These are phyloP conservation scores for Ephialtes manifestator DNA, from an alignment of 2,888 invertebrate species.

Conservation along the genomic window DNA sequence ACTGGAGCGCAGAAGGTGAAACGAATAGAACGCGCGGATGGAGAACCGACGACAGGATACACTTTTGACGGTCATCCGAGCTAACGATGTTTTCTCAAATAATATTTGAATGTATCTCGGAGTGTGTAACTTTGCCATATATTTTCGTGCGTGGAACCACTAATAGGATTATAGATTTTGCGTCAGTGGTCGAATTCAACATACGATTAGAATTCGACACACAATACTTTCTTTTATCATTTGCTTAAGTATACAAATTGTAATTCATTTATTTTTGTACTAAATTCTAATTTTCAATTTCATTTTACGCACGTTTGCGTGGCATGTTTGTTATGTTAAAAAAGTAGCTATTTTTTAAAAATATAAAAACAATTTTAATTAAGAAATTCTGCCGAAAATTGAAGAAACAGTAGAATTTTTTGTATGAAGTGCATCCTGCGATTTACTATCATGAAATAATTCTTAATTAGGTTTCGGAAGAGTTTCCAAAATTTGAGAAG, in stretches of 20 bases:
- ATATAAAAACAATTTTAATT: too few species aligned
- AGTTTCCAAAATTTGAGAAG: too few species aligned
- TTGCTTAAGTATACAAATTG: not conserved
- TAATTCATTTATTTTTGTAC: too few species aligned
- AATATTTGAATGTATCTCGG: conserved; percentile 81
- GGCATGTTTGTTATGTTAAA: too few species aligned
- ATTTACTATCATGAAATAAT: too few species aligned
- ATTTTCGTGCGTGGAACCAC: not conserved
- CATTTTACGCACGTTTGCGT: too few species aligned
- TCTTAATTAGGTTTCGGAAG: too few species aligned
- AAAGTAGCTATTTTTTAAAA: too few species aligned
- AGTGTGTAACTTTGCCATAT: conserved; percentile 38
- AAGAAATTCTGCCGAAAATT: too few species aligned
- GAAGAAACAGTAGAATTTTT: too few species aligned
- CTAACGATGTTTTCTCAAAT: conserved; percentile 86
- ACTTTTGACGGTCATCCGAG: conserved; percentile 83
- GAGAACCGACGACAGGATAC: conserved; percentile 56
- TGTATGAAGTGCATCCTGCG: too few species aligned
- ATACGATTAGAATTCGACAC: not conserved
- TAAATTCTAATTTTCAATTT: too few species aligned
- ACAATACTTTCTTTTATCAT: not conserved
- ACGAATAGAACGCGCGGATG: conserved; percentile 49
- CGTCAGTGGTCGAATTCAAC: conserved; percentile 1
- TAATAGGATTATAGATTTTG: conserved; percentile 22
- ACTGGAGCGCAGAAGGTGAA: conserved; percentile 46